These are phyloP conservation scores for Aviceda subcristata DNA, from an alignment of 2,113 vertebrate species.

Conservation along the genomic window DNA sequence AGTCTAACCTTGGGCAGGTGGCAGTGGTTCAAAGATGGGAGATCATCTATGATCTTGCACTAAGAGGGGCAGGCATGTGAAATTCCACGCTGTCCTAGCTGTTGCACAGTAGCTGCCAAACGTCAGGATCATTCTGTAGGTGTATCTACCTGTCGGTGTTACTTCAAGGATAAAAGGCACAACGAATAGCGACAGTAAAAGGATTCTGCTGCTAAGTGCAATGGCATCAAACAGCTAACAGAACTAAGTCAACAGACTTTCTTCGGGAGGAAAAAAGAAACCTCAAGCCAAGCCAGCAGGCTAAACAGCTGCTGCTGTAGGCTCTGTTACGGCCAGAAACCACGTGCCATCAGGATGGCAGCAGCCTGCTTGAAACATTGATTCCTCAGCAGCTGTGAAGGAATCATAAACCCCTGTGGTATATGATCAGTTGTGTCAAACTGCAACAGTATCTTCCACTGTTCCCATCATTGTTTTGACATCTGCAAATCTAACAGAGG, in stretches of 20 bases:
- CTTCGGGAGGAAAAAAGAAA: background rate
- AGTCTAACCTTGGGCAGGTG: rapidly evolving
- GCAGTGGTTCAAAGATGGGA: rapidly evolving
- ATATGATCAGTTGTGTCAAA: background rate
- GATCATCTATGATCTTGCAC: rapidly evolving
- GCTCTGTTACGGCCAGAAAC: background rate
- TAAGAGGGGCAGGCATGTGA: background rate
- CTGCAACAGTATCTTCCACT: background rate
- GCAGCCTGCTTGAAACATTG: background rate
- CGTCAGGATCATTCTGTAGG: background rate
- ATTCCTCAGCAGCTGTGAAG: slow-evolving; percentile 2
- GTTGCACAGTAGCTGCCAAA: background rate
- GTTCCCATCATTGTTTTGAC: background rate
- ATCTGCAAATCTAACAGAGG: background rate
- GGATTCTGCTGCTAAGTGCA: background rate
- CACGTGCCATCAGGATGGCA: background rate
- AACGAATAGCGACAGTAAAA: background rate
- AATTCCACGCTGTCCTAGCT: background rate
- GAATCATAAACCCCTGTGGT: background rate
- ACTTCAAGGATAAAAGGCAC: background rate
- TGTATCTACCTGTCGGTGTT: background rate
- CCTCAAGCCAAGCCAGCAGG: background rate
- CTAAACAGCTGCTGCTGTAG: background rate
- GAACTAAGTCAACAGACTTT: background rate
- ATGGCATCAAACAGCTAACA: background rate